Conservation (phyloP, 2,113 vertebrate genomes). For the Colaptes auratus region DNA sequence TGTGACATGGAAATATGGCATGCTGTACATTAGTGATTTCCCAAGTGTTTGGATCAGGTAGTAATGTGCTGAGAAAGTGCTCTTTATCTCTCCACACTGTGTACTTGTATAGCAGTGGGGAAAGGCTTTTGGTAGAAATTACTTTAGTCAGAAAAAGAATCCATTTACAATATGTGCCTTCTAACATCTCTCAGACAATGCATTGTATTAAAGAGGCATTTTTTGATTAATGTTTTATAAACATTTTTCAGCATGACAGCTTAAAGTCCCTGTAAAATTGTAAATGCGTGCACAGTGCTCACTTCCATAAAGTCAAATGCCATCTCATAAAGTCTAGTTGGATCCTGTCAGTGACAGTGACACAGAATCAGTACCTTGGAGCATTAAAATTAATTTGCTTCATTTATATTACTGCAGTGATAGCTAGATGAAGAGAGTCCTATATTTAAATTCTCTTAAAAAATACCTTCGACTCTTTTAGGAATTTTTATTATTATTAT, state of each 20-base stretch:
- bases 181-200: constrained; percentile 94
- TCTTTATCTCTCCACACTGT: constrained; percentile 87
- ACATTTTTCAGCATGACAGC: constrained; percentile 88
- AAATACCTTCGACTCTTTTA: constrained; percentile 66
- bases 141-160: constrained; percentile 95
- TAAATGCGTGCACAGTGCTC: constrained; percentile 86
- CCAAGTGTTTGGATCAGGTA: constrained; percentile 87
- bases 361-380: constrained; percentile 82
- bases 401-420: constrained; percentile 85
- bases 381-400: constrained; percentile 95
- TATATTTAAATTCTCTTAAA: constrained; percentile 83
- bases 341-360: constrained; percentile 82
- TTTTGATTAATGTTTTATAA: constrained; percentile 99
- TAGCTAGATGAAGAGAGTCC: constrained; percentile 83
- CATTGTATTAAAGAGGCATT: constrained; percentile 95
- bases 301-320: constrained; percentile 88
- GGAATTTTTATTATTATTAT: constrained; percentile 56
- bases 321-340: constrained; percentile 81
- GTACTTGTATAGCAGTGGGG: constrained; percentile 85
- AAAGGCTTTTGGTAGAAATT: constrained; percentile 86
- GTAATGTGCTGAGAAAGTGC: constrained; percentile 89
- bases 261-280: constrained; percentile 85
- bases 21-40: constrained; percentile 92
- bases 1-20: constrained; percentile 88
- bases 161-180: constrained; percentile 97